phyloP scores from a whole-genome alignment of 2,888 invertebrate species.

The Leptarthrus brevirostris region DNA sequence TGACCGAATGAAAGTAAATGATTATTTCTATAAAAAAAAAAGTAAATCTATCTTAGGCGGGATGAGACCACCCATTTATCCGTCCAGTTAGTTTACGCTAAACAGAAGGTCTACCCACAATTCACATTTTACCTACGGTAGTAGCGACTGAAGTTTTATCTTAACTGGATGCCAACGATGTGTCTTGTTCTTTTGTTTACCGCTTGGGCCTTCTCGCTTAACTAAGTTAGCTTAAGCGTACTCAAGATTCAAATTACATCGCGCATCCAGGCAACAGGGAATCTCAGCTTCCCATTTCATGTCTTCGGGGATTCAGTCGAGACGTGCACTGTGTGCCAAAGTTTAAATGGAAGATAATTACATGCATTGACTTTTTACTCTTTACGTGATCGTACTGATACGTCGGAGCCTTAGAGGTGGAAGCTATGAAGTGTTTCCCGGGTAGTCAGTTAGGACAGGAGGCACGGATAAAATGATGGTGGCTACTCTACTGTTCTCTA shows the following conservation, averaged over 20 bases:
- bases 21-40: slow-evolving; percentile 49
- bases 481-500: too few relatives aligned
- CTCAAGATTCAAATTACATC: slow-evolving; percentile 32
- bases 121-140: slow-evolving; percentile 36
- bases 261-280: neutral
- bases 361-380: slow-evolving; percentile 50
- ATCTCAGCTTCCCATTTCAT: neutral
- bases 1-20: slow-evolving; percentile 41
- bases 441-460: neutral
- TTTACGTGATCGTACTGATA: slow-evolving; percentile 33
- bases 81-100: slow-evolving; percentile 35
- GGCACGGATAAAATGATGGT: neutral
- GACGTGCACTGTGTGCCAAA: slow-evolving; percentile 45
- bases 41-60: slow-evolving; percentile 49
- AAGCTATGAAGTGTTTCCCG: slow-evolving; percentile 19
- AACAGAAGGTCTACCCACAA: slow-evolving; percentile 36
- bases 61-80: slow-evolving; percentile 49
- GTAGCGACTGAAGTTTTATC: slow-evolving; percentile 27
- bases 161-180: slow-evolving; percentile 25
- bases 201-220: slow-evolving; percentile 24
- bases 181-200: slow-evolving; percentile 38
- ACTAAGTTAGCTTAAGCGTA: slow-evolving; percentile 14
- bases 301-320: neutral
- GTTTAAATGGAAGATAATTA: slow-evolving; percentile 52
- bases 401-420: slow-evolving; percentile 12